phyloP scores from a whole-genome alignment of 1,140 invertebrate genomes.

The Diachasma alloeum region DNA sequence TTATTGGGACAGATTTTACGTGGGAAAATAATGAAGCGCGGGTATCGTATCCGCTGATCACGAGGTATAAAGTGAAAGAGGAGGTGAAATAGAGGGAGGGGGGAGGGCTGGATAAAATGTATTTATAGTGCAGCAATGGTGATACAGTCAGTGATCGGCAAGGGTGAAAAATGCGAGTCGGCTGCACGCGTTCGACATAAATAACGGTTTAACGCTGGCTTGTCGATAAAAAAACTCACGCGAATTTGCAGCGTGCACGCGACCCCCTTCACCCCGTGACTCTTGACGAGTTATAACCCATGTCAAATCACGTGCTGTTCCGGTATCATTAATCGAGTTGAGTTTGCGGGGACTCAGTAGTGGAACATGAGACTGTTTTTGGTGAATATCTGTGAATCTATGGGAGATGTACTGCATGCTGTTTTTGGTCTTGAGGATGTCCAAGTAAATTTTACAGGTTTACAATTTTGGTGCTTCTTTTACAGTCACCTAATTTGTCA shows the following conservation, averaged over 20 bases:
- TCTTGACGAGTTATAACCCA: background rate
- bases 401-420: too few relatives aligned
- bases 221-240: conserved; percentile 31
- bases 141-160: background rate
- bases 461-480: too few relatives aligned
- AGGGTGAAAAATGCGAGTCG: background rate
- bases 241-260: conserved; percentile 27
- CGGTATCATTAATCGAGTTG: background rate
- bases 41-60: background rate
- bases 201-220: conserved; percentile 27
- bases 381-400: too few relatives aligned
- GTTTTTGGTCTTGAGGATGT: too few relatives aligned
- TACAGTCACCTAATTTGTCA: too few relatives aligned
- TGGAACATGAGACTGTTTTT: too few relatives aligned
- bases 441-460: too few relatives aligned
- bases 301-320: background rate
- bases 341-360: background rate
- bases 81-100: background rate
- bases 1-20: background rate
- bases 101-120: background rate
- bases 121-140: background rate
- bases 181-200: conserved; percentile 24
- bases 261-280: background rate
- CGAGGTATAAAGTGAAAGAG: background rate
- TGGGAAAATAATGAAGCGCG: background rate